Evolutionary conservation across 2,888 invertebrate genomes (phyloP), one percentile per base, ranked within the genome.

Genomic region (Serrognathus titanus): DNA sequence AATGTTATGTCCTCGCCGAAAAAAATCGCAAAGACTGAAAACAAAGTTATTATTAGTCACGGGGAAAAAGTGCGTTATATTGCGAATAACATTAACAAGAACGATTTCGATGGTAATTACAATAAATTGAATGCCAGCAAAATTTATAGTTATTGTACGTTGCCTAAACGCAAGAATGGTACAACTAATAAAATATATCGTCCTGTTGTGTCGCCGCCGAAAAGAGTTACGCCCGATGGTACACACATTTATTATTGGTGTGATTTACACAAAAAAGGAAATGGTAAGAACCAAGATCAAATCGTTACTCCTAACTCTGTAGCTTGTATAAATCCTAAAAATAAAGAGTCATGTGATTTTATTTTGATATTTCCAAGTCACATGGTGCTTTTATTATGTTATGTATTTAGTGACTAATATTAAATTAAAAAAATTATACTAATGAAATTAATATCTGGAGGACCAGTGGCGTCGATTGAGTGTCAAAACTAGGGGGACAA

Each of bases 191-290:
- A 64, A 56, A 66, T 67, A 36, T 66, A 65, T 62, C 67, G 73
- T 65, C 72, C 73, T 56, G 70, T 76, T 63, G 64, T 79, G 59
- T 77, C 83, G 70, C 89, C 90, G 63, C 90, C 90, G 57, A 88
- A 86, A 74, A 83, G 90, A 63, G 83, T 85, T 69, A 90, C 91
- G 55, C 87, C 90, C 31, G 92, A 92, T 79, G 92, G 92, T 68
- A 92, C 92, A 60, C 86, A 87, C 74, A 86, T 92, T 74, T 90
- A 88, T 82, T 92, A 92, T 81, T 91, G 92, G 90, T 92, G 92
- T 81, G 91, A 92, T 80, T 78, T 89, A 77, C 86, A 88, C 67
- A 83, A 82, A 70, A 80, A 79, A 67, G 74, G 78, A 51, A 75
- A 80, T 79, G 84, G 85, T 85, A 79, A 75, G 67, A 54, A 20